Evolutionary conservation across 2,888 invertebrate genomes (phyloP).

Genomic region (Ectobius pallidus): DNA sequence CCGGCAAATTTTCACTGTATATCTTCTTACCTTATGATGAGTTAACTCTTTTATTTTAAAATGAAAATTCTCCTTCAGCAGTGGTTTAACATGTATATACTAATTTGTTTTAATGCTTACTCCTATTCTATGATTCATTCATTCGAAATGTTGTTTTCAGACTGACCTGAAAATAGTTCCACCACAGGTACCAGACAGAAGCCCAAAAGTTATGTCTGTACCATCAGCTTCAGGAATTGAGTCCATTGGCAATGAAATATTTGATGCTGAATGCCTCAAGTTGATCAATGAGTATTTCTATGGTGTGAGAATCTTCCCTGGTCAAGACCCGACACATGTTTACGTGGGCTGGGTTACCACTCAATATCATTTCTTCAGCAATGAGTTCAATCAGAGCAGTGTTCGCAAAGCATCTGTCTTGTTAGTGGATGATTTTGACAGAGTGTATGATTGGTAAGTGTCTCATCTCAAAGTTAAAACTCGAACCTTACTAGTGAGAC

Average conservation of each 20-base stretch:
- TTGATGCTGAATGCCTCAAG: slow-evolving; percentile 84
- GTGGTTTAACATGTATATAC: too few species aligned
- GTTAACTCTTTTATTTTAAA: too few species aligned
- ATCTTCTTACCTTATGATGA: too few species aligned
- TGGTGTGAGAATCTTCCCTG: slow-evolving; percentile 85
- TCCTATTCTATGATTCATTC: too few species aligned
- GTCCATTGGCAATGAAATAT: slow-evolving; percentile 84
- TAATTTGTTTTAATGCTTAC: too few species aligned
- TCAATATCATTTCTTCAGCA: slow-evolving; percentile 90
- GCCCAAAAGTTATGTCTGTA: slow-evolving; percentile 74
- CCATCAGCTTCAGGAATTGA: slow-evolving; percentile 75
- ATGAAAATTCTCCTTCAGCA: too few species aligned
- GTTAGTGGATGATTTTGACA: slow-evolving; percentile 79
- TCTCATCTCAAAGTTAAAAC: too few species aligned
- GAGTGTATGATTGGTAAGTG: slow-evolving; percentile 76
- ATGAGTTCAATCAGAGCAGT: slow-evolving; percentile 86
- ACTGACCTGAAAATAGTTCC: slow-evolving; percentile 66
- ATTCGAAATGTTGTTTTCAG: too few species aligned
- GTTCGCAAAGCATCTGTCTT: slow-evolving; percentile 83
- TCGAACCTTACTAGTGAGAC: too few species aligned
- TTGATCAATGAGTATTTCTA: slow-evolving; percentile 98
- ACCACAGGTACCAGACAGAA: slow-evolving; percentile 67
- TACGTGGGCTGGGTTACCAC: slow-evolving; percentile 99
- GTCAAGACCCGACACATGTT: slow-evolving; percentile 92
- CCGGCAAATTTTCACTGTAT: too few species aligned